A percentile compares a stretch with the other conserved stretches of the same genome.
These are phyloP conservation scores for Rhagoletis zephyria DNA, from an alignment of 1,140 invertebrate genomes.

Conservation along the genomic window DNA sequence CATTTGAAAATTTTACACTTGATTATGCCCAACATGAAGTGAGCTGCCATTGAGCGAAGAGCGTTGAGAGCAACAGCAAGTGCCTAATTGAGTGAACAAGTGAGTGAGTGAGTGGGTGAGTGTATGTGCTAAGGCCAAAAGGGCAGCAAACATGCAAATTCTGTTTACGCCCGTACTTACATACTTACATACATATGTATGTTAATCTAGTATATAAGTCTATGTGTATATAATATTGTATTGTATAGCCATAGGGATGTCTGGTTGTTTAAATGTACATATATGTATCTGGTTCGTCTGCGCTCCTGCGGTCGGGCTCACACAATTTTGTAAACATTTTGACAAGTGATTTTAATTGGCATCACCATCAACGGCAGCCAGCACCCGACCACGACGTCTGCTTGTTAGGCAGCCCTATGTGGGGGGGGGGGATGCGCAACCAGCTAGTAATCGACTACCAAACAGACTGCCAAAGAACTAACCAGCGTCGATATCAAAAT, in stretches of 20 bases:
- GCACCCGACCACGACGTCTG: constrained; percentile 25
- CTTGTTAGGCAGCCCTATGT: background rate
- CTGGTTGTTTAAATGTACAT: background rate
- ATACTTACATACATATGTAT: background rate
- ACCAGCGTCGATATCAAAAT: background rate
- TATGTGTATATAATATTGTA: background rate
- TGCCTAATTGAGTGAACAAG: constrained; percentile 20
- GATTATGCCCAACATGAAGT: constrained; percentile 9
- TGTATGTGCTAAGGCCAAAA: background rate
- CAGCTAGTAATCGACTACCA: background rate
- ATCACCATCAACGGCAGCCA: constrained; percentile 22
- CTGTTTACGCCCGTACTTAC: background rate
- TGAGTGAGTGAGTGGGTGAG: background rate
- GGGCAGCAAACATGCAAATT: constrained; percentile 11
- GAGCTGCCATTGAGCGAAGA: constrained; percentile 20
- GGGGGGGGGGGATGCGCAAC: background rate
- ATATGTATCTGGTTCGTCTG: background rate
- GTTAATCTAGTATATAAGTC: background rate
- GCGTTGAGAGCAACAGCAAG: constrained; percentile 6
- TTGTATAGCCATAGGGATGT: constrained; percentile 3
- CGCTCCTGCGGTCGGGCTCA: constrained; percentile 9
- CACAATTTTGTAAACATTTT: constrained; percentile 60
- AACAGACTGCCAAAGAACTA: background rate
- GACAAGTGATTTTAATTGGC: constrained; percentile 65
- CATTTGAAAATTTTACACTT: constrained; percentile 44